Evolutionary conservation across 2,797 vertebrate genomes (phyloP).

Genomic region (Jordanella pulchra): DNA sequence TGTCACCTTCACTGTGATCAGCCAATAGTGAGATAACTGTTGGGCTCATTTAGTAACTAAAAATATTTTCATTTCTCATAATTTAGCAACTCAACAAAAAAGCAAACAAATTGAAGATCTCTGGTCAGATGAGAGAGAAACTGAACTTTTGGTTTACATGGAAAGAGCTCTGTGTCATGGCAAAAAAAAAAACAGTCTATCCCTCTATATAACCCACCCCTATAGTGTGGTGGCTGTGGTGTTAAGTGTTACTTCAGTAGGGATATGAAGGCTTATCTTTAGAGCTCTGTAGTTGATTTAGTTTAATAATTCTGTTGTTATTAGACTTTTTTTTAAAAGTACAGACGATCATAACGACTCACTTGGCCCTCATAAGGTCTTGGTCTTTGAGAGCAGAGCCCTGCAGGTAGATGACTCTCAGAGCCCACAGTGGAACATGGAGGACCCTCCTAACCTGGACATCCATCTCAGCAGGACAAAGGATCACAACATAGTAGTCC

Average conservation of each 20-base stretch:
- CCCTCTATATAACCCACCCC: not conserved
- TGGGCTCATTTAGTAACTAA: too few relatives aligned
- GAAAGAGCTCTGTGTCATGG: not conserved
- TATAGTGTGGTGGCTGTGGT: not conserved
- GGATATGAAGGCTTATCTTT: not conserved
- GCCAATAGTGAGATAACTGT: not conserved
- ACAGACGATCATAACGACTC: conserved; percentile 49
- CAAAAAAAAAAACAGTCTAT: not conserved
- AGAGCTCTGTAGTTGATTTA: not conserved
- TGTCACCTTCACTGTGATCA: not conserved
- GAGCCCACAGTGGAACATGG: conserved; percentile 86
- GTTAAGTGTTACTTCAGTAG: not conserved
- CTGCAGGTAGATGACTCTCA: conserved; percentile 87
- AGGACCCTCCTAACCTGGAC: conserved; percentile 84
- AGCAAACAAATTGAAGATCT: not conserved
- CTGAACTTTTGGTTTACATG: too few relatives aligned
- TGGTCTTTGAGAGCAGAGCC: conserved; percentile 88
- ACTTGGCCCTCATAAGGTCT: conserved; percentile 89
- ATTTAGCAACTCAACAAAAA: too few relatives aligned
- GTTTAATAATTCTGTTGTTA: not conserved
- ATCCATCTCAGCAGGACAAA: conserved; percentile 87
- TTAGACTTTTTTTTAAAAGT: conserved; percentile 1
- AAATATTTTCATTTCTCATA: too few relatives aligned
- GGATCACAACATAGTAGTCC: conserved; percentile 88
- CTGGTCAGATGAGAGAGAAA: not conserved